Base-by-base conservation (phyloP, 2,888 invertebrate species). In the Mantis religiosa region DNA sequence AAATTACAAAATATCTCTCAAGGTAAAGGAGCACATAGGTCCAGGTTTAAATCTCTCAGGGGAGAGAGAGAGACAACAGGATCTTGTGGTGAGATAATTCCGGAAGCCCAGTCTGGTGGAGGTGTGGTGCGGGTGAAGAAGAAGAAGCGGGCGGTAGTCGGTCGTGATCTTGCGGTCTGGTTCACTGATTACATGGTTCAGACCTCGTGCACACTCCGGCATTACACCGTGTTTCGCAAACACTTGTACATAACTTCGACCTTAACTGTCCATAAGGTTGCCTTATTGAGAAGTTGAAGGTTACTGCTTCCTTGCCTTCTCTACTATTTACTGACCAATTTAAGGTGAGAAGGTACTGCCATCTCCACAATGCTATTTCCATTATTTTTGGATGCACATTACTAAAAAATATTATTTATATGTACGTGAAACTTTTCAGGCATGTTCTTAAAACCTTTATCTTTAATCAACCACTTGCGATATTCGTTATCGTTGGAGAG, bases 141-240 rank as follows among this genome's bases (percentile, higher is more conserved):
- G 54, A 71, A 71, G 54, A 71, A 71, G 54, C 54, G 20, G 54
- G 54, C 54, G 54, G 54, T 71, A 71, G 30, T 41, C 47, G 85
- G 85, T 85, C 85, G 47, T 85, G 85, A 85, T 85, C 85, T 41
- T 85, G 85, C 47, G 85, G 85, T 85, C 34, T 85, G 85, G 9
- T 41, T n/a, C 25, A 47, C 85, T 47, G 47, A 85, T 85, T 85
- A 85, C 85, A 85, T 47, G 28, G 54, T 71, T 71, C 54, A 20
- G 54, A 71, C 54, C 54, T 71, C 54, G 54, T 71, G 54, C 54
- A 71, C 54, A 71, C 54, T 71, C 54, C 54, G 14, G 54, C 3
- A 15, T 71, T 20, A 71, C 54, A 71, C 54, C 54, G 20, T 71
- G 54, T 71, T 71, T 71, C 54, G 54, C 54, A 71, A 71, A 71